A percentile compares a stretch with the other conserved stretches of the same genome.
Evolutionary conservation across 2,888 invertebrate genomes (phyloP).

Genomic region (Aphodius sticticus): DNA sequence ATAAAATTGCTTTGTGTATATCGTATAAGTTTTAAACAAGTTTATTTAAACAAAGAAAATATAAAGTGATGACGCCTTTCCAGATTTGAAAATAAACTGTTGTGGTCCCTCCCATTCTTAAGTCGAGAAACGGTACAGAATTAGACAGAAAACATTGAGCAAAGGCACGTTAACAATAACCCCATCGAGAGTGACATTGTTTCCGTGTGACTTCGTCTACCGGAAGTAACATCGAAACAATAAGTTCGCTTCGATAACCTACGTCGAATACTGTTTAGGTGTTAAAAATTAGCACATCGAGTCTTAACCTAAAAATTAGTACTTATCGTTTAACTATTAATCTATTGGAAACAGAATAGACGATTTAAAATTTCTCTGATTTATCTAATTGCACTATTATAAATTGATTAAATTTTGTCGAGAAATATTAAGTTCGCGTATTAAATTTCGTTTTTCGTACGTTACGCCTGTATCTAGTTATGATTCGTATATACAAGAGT

Average conservation of each 20-base stretch:
- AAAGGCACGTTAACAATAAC: conserved; percentile 35
- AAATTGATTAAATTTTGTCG: neutral
- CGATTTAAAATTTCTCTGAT: conserved; percentile 6
- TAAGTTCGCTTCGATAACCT: conserved; percentile 30
- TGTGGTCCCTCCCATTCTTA: conserved; percentile 28
- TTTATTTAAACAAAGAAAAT: conserved; percentile 7
- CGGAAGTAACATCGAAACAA: conserved; percentile 18
- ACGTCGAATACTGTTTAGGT: conserved; percentile 39
- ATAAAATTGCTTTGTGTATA: conserved; percentile 8
- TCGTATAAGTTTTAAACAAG: conserved; percentile 4
- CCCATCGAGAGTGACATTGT: conserved; percentile 28
- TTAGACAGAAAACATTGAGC: conserved; percentile 33
- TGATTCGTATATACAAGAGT: neutral
- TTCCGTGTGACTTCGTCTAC: conserved; percentile 21
- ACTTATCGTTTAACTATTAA: conserved; percentile 17
- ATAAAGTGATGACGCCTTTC: neutral
- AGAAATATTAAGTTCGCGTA: neutral
- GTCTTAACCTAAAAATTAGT: conserved; percentile 20
- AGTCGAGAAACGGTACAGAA: conserved; percentile 17
- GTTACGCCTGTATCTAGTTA: neutral
- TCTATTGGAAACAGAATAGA: conserved; percentile 24
- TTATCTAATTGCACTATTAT: neutral
- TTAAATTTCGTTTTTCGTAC: neutral
- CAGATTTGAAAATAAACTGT: neutral
- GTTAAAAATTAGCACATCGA: conserved; percentile 22